Evolutionary conservation across 64 coral and sea anemone genomes (phyloP).

Genomic region (Montipora cactus): DNA sequence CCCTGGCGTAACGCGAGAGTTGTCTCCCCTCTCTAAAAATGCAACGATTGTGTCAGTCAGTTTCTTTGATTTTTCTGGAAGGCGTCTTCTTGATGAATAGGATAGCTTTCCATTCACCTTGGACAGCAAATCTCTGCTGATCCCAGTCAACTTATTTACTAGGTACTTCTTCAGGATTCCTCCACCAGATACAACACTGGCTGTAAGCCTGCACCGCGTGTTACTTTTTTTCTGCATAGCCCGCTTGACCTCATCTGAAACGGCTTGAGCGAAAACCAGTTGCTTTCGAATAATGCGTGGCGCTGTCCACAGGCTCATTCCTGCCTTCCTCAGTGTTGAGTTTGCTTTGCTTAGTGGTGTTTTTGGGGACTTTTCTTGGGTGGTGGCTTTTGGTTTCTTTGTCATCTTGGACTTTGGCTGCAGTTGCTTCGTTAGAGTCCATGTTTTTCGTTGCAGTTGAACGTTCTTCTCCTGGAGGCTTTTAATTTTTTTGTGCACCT

Average conservation of each 20-base stretch:
- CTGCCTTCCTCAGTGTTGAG: not conserved
- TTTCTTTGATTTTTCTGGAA: too few relatives aligned
- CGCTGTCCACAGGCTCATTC: too few relatives aligned
- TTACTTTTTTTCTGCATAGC: not conserved
- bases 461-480: too few relatives aligned
- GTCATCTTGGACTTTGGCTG: not conserved
- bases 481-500: too few relatives aligned
- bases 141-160: not conserved
- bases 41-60: too few relatives aligned
- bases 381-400: not conserved
- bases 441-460: not conserved
- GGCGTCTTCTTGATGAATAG: not conserved
- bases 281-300: not conserved
- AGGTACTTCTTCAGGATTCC: not conserved
- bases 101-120: not conserved
- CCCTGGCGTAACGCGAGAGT: slow-evolving; percentile 51
- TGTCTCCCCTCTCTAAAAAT: slow-evolving; percentile 12
- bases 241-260: not conserved
- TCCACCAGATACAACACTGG: too few relatives aligned
- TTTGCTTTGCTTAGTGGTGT: not conserved
- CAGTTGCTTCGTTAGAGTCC: not conserved
- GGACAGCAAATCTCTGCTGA: not conserved
- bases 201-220: not conserved
- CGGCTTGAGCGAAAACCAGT: not conserved
- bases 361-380: not conserved